phyloP scores from a whole-genome alignment of 2,888 invertebrate species.

The Xylota segnis region DNA sequence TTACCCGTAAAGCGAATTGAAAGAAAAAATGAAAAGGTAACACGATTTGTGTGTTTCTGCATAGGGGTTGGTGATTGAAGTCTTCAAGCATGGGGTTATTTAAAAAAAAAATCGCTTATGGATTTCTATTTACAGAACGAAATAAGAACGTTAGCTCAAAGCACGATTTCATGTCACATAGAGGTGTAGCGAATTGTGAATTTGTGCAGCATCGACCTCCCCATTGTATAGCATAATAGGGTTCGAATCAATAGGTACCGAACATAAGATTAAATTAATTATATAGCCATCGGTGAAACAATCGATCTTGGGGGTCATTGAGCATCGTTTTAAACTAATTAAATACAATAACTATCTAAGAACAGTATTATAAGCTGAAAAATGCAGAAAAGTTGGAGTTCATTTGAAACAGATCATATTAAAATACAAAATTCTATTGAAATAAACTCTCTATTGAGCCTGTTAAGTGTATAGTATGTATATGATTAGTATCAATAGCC shows the following conservation, averaged over 20 bases:
- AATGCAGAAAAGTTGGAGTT: too few species aligned
- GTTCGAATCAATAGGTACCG: neutral
- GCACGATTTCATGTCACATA: slow-evolving; percentile 3
- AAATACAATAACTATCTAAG: too few species aligned
- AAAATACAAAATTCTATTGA: too few species aligned
- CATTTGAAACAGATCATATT: too few species aligned
- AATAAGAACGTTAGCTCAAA: neutral
- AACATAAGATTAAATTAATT: neutral
- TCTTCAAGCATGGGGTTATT: slow-evolving; percentile 21
- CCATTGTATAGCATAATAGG: neutral
- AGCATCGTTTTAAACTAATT: too few species aligned
- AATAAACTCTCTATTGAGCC: too few species aligned
- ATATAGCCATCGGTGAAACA: neutral
- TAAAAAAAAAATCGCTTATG: slow-evolving; percentile 22
- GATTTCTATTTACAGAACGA: neutral
- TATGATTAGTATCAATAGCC: too few species aligned
- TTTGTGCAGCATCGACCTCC: neutral
- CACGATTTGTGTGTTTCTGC: slow-evolving; percentile 48
- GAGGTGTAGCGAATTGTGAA: neutral
- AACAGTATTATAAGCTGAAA: too few species aligned
- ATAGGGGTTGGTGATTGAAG: slow-evolving; percentile 30
- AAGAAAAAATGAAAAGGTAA: slow-evolving; percentile 42
- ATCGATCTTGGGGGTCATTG: too few species aligned
- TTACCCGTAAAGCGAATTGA: slow-evolving; percentile 39
- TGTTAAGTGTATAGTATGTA: too few species aligned